Evolutionary conservation across 1,140 invertebrate genomes (phyloP).

Genomic region (Anastrepha ludens): DNA sequence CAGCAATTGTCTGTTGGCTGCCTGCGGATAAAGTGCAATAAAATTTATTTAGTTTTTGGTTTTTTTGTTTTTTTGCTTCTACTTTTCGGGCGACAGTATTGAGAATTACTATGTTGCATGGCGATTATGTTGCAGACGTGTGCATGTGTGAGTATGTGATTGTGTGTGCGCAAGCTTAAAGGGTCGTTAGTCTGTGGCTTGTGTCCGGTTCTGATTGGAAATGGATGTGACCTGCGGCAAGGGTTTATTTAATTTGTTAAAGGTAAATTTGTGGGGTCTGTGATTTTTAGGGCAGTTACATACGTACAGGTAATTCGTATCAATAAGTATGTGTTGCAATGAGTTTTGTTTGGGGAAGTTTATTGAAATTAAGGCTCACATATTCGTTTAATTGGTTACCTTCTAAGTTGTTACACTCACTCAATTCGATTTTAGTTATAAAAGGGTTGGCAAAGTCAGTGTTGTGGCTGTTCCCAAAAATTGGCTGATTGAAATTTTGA

Average conservation of each 20-base stretch:
- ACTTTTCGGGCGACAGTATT: slow-evolving; percentile 61
- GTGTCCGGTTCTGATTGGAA: slow-evolving; percentile 5
- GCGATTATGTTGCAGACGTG: slow-evolving; percentile 56
- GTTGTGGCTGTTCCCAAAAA: no score
- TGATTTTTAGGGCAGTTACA: background rate
- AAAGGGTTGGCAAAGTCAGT: no score
- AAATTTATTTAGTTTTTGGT: slow-evolving; percentile 68
- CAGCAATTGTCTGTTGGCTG: slow-evolving; percentile 58
- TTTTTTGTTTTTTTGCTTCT: slow-evolving; percentile 61
- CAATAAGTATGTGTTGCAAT: background rate
- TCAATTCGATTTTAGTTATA: no score
- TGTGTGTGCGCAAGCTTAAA: slow-evolving; percentile 32
- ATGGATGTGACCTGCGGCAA: slow-evolving; percentile 31
- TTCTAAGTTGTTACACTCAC: no score
- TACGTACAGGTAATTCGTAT: background rate
- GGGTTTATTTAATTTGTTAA: slow-evolving; percentile 47
- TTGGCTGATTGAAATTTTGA: no score
- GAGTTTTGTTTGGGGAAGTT: background rate
- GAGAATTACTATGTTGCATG: slow-evolving; percentile 20
- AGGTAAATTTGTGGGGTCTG: background rate
- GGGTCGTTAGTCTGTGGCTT: slow-evolving; percentile 42
- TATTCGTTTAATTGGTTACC: background rate
- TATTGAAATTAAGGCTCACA: slow-evolving; percentile 6
- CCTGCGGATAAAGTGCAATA: slow-evolving; percentile 59
- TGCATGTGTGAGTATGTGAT: slow-evolving; percentile 56